Base-by-base conservation (phyloP, 2,888 invertebrate species). In the Troides helena region DNA sequence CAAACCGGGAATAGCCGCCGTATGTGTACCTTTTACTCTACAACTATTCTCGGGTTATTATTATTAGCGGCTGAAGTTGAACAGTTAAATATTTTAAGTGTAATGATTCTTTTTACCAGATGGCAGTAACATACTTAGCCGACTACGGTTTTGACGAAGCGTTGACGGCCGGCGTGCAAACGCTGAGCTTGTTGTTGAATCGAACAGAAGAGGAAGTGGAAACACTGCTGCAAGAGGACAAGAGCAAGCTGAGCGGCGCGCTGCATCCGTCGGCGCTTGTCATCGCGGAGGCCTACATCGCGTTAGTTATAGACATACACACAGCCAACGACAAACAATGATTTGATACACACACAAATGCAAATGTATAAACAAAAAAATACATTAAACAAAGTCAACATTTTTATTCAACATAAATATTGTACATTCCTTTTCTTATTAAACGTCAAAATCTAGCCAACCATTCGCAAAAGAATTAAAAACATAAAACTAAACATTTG, bases 121-220 rank as follows among this genome's bases (percentile, higher is more conserved):
- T 79, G 36, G 86, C 89, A 7, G 80, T 92, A 23, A 74, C 85
- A 1, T 93, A 93, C 78, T 78, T 93, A 67, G 87, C 92, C 0
- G 90, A 92, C 72, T 87, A 86, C 69, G 93, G 93, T 0, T 92
- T 90, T 74, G 85, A 88, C 2, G 92, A 92, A 68, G 90, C 92
- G 0, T 62, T 77, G 1, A 7, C 82, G 0, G 89, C 89, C 2
- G 83, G 89, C 64, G 80, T 85, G 14, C 79, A 82, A 46, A 81
- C 87, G 0, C 76, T 93, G 23, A 74, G 82, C 58, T 78, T 80
- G 58, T 85, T 91, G 80, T 78, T 93, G 69, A 92, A 92, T 83
- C 80, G 91, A 0, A 67, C 87, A 0, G 74, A 74, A 1, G 77
- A 82, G 1, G 93, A 93, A 25, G 85, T 89, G 1, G 77, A 83